Percentiles rank a stretch among this genome's conserved stretches.
Evolutionary conservation across 2,888 invertebrate genomes (phyloP).

Genomic region (Sarcophaga carnaria): DNA sequence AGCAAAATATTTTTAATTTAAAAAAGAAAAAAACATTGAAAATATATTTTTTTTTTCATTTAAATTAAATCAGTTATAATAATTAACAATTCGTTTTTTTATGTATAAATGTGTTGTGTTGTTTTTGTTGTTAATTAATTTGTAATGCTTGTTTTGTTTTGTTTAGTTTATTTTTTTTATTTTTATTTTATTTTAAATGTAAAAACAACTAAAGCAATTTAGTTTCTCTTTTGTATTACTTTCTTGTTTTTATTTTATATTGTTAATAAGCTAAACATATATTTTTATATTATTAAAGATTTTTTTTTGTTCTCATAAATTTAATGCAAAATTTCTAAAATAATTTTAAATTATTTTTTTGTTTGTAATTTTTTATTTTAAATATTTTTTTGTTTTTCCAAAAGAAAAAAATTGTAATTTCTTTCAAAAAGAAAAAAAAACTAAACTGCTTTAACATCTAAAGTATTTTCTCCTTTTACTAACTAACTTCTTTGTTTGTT

Average conservation of each 20-base stretch:
- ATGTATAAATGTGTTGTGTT: neutral
- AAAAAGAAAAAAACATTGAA: conserved; percentile 6
- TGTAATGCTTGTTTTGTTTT: conserved; percentile 5
- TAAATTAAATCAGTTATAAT: neutral
- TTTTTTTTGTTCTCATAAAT: conserved; percentile 36
- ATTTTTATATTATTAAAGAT: conserved; percentile 34
- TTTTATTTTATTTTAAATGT: conserved; percentile 47
- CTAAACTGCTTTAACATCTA: conserved; percentile 65
- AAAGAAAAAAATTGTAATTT: too few relatives aligned
- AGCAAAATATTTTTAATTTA: conserved; percentile 18
- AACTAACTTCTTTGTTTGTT: conserved; percentile 50
- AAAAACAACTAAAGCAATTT: conserved; percentile 65
- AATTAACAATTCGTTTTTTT: neutral
- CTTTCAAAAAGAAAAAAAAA: conserved; percentile 40
- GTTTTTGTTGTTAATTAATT: neutral
- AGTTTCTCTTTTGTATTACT: conserved; percentile 45
- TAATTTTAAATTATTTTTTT: conserved; percentile 45
- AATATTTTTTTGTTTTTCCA: neutral
- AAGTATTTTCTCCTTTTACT: conserved; percentile 55
- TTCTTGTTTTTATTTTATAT: conserved; percentile 36
- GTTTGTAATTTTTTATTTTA: conserved; percentile 17
- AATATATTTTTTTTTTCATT: too few relatives aligned
- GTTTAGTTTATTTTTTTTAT: neutral
- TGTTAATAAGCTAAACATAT: conserved; percentile 62
- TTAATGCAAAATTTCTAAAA: conserved; percentile 55